A percentile compares a stretch with the other conserved stretches of the same genome.
These are phyloP conservation scores for Meteorus sp. DNA, from an alignment of 1,140 invertebrate species.

Conservation along the genomic window DNA sequence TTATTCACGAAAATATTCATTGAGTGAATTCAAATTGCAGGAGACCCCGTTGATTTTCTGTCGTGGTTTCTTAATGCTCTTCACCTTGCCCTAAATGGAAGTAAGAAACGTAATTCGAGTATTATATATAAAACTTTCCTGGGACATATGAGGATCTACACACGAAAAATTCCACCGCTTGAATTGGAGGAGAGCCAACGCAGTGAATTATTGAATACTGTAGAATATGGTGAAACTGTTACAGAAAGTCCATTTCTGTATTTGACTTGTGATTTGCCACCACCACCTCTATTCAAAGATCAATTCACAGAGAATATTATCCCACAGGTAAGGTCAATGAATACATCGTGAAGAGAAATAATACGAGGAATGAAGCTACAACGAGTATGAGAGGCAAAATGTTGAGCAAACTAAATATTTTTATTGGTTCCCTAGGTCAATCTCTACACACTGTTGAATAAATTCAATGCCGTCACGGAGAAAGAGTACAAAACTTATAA, in stretches of 20 bases:
- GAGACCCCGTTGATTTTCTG: constrained; percentile 96
- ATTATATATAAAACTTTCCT: constrained; percentile 96
- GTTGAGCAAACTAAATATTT: constrained; percentile 20
- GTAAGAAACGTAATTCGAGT: constrained; percentile 80
- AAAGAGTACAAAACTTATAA: constrained; percentile 99
- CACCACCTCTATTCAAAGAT: constrained; percentile 95
- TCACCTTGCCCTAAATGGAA: constrained; percentile 87
- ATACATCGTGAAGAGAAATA: constrained; percentile 1
- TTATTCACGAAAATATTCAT: constrained; percentile 2
- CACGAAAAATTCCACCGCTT: constrained; percentile 90
- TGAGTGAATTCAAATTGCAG: constrained; percentile 45
- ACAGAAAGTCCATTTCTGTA: constrained; percentile 93
- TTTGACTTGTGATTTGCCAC: constrained; percentile 94
- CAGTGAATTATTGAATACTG: constrained; percentile 73
- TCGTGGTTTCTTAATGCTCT: constrained; percentile 96
- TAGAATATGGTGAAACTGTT: constrained; percentile 86
- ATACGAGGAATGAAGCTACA: no score
- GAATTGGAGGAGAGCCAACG: constrained; percentile 90
- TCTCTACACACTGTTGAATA: constrained; percentile 87
- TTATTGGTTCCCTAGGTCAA: constrained; percentile 73
- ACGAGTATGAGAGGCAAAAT: no score
- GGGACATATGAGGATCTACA: constrained; percentile 94
- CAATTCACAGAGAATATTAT: constrained; percentile 98
- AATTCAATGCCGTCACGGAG: constrained; percentile 94
- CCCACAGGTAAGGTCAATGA: constrained; percentile 74